Conservation (phyloP, 2,888 invertebrate genomes). For the Amphipoea lucens region DNA sequence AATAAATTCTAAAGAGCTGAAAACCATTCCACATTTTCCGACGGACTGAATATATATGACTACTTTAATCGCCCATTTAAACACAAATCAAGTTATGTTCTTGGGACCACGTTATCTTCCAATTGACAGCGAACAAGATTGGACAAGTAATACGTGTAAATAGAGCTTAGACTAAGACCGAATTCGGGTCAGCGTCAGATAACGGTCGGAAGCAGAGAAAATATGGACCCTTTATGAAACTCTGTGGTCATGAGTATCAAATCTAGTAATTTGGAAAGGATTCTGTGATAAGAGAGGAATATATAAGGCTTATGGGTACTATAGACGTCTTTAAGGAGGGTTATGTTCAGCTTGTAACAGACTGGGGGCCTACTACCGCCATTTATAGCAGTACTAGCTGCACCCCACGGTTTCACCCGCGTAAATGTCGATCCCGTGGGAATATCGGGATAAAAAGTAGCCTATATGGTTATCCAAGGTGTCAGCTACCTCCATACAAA, state of each 20-base stretch:
- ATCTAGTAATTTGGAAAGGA: slow-evolving; percentile 48
- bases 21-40: not conserved
- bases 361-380: not conserved
- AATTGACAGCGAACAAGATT: slow-evolving; percentile 48
- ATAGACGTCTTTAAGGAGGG: not conserved
- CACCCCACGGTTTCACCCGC: too few relatives aligned
- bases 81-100: not conserved
- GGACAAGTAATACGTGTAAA: slow-evolving; percentile 55
- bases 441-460: too few relatives aligned
- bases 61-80: not conserved
- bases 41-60: not conserved
- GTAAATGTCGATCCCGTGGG: too few relatives aligned
- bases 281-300: slow-evolving; percentile 30
- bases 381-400: not conserved
- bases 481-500: too few relatives aligned
- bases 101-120: slow-evolving; percentile 27
- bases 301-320: slow-evolving; percentile 29
- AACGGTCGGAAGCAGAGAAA: slow-evolving; percentile 46
- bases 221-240: slow-evolving; percentile 54
- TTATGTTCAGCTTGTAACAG: not conserved
- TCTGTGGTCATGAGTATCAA: slow-evolving; percentile 30
- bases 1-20: not conserved
- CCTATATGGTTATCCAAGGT: too few relatives aligned
- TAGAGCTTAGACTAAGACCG: slow-evolving; percentile 47
- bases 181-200: slow-evolving; percentile 55